Evolutionary conservation across 2,888 invertebrate species (phyloP).

Genomic region (Thelaira solivaga): DNA sequence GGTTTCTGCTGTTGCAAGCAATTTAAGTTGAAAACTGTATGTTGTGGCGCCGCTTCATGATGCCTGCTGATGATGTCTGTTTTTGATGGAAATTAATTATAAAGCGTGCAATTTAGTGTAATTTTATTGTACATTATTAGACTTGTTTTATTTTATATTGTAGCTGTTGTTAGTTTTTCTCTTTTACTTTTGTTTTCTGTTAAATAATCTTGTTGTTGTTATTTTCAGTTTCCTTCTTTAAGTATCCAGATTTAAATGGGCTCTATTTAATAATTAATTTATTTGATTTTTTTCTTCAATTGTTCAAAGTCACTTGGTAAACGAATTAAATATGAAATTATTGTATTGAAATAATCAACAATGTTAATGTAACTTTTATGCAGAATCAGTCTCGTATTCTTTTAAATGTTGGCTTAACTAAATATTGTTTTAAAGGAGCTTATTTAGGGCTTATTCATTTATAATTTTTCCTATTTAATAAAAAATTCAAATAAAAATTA

Average conservation of each 20-base stretch:
- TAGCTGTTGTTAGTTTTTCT: not conserved
- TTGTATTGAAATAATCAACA: not conserved
- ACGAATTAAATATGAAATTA: constrained; percentile 14
- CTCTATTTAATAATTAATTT: constrained; percentile 46
- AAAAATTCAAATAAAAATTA: no score
- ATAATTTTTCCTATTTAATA: no score
- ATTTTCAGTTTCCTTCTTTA: not conserved
- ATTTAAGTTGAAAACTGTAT: constrained; percentile 25
- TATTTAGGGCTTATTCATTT: no score
- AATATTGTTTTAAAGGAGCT: no score
- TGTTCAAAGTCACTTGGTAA: constrained; percentile 37
- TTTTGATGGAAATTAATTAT: constrained; percentile 76
- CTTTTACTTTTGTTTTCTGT: not conserved
- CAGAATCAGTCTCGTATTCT: no score
- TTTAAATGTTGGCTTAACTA: no score
- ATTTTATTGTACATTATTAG: constrained; percentile 62
- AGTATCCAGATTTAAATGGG: constrained; percentile 3
- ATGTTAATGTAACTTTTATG: no score
- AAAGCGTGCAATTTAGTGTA: constrained; percentile 75
- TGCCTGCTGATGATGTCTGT: constrained; percentile 71
- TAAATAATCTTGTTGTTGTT: not conserved
- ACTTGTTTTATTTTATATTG: constrained; percentile 48
- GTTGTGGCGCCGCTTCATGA: not conserved
- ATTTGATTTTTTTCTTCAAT: constrained; percentile 2
- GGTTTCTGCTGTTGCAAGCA: constrained; percentile 23